Base-by-base conservation (phyloP, 2,888 invertebrate species). In the Amblyteles armatorius region DNA sequence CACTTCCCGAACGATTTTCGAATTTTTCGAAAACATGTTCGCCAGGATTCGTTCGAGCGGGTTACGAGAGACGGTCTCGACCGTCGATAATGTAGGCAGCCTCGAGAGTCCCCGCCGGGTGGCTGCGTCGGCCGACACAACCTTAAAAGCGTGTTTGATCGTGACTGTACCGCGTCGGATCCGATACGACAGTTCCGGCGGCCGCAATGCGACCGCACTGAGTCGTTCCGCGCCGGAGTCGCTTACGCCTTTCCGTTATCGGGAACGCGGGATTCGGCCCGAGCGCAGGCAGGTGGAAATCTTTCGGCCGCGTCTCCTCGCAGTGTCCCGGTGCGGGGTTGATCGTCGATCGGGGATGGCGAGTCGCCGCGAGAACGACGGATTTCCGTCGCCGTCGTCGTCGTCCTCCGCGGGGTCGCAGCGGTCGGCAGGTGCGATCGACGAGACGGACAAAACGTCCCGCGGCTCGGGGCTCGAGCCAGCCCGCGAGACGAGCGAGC, bases 341-440 rank as follows among this genome's bases (percentile, higher is more conserved):
- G 16, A 0, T 1, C 22, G 1, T 22, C 60, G 60, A 60, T 29
- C 13, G 36, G 60, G 16, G 78, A 91, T 91, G 91, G 89, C 90
- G 84, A 88, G 36, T 79, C 88, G 87, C 72, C 84, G 82, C 55
- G 82, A 79, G 69, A 50, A 55, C 77, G 76, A 74, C 2, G 79
- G 82, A 5, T 67, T 63, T 9, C 90, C 90, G 72, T 82, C 85
- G 22, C 19, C 90, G 26, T 90, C 91, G 68, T 90, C 91, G 68
- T 82, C 89, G 5, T 90, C 90, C 63, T 84, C 85, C 19, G 16
- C 19, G 1, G 19, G 22, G 5, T 26, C 60, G 90, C 89, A 33
- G 77, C 16, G n/a, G 60, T 29, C 29, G 6, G 13, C 29, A 29
- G 60, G 16, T 16, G 16, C 87, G 22, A 85, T 84, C 36, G 87